Percentiles rank a stretch among this genome's conserved stretches.
Evolutionary conservation across 2,113 vertebrate species (phyloP).

Genomic region (Solenodon paradoxus): DNA sequence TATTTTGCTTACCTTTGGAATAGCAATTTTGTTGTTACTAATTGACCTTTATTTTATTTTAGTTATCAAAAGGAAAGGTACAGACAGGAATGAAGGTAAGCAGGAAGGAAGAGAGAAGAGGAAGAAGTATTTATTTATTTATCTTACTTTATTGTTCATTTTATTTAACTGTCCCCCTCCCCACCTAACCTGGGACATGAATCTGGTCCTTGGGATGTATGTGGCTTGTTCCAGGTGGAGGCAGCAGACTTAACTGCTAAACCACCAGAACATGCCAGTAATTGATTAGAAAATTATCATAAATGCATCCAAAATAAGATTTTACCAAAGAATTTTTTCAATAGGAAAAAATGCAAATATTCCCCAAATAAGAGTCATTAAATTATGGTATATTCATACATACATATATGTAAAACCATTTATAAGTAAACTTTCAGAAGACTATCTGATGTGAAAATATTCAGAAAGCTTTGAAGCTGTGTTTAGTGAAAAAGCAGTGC

Average conservation of each 20-base stretch:
- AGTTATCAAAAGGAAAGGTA: too few species aligned
- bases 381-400: not conserved
- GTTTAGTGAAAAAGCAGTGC: not conserved
- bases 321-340: not conserved
- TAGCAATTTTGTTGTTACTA: not conserved
- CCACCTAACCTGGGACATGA: too few species aligned
- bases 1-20: not conserved
- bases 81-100: too few species aligned
- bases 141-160: too few species aligned
- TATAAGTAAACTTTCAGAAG: slow-evolving; percentile 31
- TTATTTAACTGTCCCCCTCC: too few species aligned
- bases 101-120: too few species aligned
- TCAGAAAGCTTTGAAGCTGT: not conserved
- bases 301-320: not conserved
- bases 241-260: too few species aligned
- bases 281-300: not conserved
- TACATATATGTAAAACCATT: not conserved
- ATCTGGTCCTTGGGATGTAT: too few species aligned
- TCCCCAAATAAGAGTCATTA: not conserved
- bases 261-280: too few species aligned
- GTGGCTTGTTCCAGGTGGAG: too few species aligned
- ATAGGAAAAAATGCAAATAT: not conserved
- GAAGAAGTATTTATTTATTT: too few species aligned
- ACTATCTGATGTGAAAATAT: not conserved
- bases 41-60: too few species aligned